Evolutionary conservation across 2,888 invertebrate species (phyloP), one percentile per base, ranked within the genome.

Genomic region (Lydus trimaculatus): DNA sequence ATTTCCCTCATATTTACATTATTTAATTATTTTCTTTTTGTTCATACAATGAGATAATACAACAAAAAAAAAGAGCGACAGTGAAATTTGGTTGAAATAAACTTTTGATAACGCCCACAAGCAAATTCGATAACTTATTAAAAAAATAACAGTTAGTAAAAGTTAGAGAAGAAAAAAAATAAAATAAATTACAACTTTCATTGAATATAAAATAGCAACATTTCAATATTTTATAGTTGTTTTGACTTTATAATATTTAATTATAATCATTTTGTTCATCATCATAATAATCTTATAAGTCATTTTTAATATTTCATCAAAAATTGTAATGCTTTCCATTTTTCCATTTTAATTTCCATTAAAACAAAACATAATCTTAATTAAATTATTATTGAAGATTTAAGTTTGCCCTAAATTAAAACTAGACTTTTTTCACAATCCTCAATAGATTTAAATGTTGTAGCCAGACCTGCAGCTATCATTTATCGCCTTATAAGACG

Each of bases 151-250:
- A 17, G 36, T 36, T 36, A 15, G 36, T 36, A 43, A n/a, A 43
- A 43, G 43, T n/a, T 7, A 0, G 43, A 43, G 11, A 43, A 36
- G 5, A 36, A 36, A 17, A 33, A 33, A 11, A 11, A 33, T 11
- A 7, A 33, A 36, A 36, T n/a, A 43, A 17, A 43, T 17, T n/a
- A n/a, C n/a, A 8, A 43, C 43, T 43, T 43, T 43, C 43, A 43
- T 17, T 43, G 43, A 43, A 43, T 43, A 43, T 8, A 43, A 43
- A 43, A 43, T 17, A 43, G 17, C 17, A n/a, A 43, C 43, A 43
- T 43, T 43, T 43, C 43, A 43, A 17, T n/a, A n/a, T n/a, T 43
- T 43, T n/a, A 43, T 43, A 43, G 43, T 43, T 43, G 43, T 43
- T 43, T 43, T n/a, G 43, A 43, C n/a, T 43, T 43, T 43, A 43